Base-by-base conservation (phyloP, 2,113 vertebrate species). In the Takifugu bimaculatus region DNA sequence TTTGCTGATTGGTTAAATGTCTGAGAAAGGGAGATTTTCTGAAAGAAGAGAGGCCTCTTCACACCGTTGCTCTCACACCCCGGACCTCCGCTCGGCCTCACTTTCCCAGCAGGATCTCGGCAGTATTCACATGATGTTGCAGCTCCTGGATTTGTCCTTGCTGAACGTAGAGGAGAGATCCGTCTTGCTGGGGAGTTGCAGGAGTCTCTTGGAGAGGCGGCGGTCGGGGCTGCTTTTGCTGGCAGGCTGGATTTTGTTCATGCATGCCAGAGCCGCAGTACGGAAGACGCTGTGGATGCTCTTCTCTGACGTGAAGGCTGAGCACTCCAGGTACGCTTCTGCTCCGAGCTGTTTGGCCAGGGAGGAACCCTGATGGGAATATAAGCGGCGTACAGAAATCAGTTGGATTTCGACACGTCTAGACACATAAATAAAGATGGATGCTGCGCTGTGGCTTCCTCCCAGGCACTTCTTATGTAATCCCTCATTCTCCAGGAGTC, bases 241-340 rank as follows among this genome's bases (percentile, higher is more conserved):
- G 5, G 85, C 50, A 1, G 91, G 79, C 75, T 90, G 87, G 2
- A 91, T 80, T 78, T 91, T 93, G 88, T 90, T 93, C 65, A 95
- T 86, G 81, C 93, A 96, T 74, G 93, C 86, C 61, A 88, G 80
- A 6, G 94, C 93, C 0, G 93, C 93, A 0, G 78, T 92, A 67
- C 95, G 93, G 82, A 98, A 97, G 79, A 96, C 90, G 62, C 94
- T 94, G 87, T 96, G 94, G 58, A 98, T 91, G 43, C 96, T 97
- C 75, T 96, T 97, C 79, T 98, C 95, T 0, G 96, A 97, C 0
- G 95, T 97, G 88, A 97, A 97, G 5, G 95, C 96, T 0, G 96
- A 98, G 59, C 96, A 95, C 80, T 98, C 96, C 87, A 98, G 84
- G 85, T 97, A 98, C 0, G 90, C 80, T 78, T 96, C 93, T 0